Percentiles rank a stretch among this genome's conserved stretches.
Evolutionary conservation across 2,888 invertebrate genomes (phyloP).

Genomic region (Netelia fuscicornis): DNA sequence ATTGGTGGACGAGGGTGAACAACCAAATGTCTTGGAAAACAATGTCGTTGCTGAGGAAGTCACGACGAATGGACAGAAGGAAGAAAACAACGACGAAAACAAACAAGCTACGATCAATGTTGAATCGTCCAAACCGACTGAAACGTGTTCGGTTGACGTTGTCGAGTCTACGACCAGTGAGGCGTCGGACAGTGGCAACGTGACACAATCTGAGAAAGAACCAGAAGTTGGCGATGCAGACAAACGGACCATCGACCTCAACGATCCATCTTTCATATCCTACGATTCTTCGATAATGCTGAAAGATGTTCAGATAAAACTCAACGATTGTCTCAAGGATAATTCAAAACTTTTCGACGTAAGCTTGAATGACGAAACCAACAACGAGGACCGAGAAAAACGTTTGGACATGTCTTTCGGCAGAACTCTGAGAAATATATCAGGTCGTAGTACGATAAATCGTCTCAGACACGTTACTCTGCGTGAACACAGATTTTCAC

Average conservation of each 20-base stretch:
- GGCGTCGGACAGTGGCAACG: slow-evolving; percentile 68
- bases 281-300: slow-evolving; percentile 79
- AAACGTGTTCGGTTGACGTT: slow-evolving; percentile 73
- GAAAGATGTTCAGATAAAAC: slow-evolving; percentile 80
- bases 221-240: slow-evolving; percentile 52
- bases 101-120: slow-evolving; percentile 23
- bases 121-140: slow-evolving; percentile 69
- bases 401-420: slow-evolving; percentile 79
- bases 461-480: slow-evolving; percentile 79
- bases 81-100: slow-evolving; percentile 45
- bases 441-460: slow-evolving; percentile 80
- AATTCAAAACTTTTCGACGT: slow-evolving; percentile 74
- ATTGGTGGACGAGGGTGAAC: slow-evolving; percentile 54
- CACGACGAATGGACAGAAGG: slow-evolving; percentile 53
- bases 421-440: slow-evolving; percentile 80
- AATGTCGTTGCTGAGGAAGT: slow-evolving; percentile 18
- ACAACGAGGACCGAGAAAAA: slow-evolving; percentile 15
- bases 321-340: slow-evolving; percentile 81
- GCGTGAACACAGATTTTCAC: slow-evolving; percentile 78
- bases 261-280: slow-evolving; percentile 75
- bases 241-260: slow-evolving; percentile 46
- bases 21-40: slow-evolving; percentile 19
- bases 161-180: slow-evolving; percentile 80
- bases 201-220: slow-evolving; percentile 67
- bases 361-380: slow-evolving; percentile 62